Evolutionary conservation across 2,113 vertebrate species (phyloP).

Genomic region (Scartelaos histophorus): DNA sequence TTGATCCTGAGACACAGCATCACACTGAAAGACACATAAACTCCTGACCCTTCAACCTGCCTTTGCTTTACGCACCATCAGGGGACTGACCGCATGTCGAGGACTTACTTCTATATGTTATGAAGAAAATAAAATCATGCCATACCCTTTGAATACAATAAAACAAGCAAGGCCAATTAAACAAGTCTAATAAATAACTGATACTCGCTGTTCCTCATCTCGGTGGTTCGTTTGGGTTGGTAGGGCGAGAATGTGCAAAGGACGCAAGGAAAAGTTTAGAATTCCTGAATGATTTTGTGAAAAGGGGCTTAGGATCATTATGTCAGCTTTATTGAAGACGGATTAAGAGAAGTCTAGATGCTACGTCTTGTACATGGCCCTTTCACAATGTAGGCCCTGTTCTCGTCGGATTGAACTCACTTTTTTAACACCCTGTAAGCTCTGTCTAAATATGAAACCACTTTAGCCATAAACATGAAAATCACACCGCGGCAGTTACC

Average conservation of each 20-base stretch:
- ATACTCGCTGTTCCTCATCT: conserved; percentile 57
- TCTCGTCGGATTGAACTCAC: conserved; percentile 89
- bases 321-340: conserved; percentile 96
- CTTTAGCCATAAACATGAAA: conserved; percentile 91
- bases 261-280: conserved; percentile 86
- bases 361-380: conserved; percentile 87
- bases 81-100: neutral
- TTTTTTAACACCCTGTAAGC: conserved; percentile 94
- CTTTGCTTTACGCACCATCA: conserved; percentile 29
- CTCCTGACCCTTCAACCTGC: conserved; percentile 35
- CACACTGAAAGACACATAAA: conserved; percentile 22
- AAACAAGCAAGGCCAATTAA: neutral
- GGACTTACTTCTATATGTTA: neutral
- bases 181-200: conserved; percentile 25
- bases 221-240: conserved; percentile 58
- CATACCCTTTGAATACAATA: neutral
- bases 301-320: conserved; percentile 98
- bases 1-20: conserved; percentile 69
- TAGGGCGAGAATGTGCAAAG: conserved; percentile 88
- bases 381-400: conserved; percentile 91
- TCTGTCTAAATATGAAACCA: conserved; percentile 91
- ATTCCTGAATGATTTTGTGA: conserved; percentile 97
- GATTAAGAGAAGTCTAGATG: conserved; percentile 93
- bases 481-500: conserved; percentile 89
- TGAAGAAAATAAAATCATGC: neutral